Evolutionary conservation across 30 jellyfish, hydroid and myxozoan genomes (phyloP).

Genomic region (Rhopilema esculentum): DNA sequence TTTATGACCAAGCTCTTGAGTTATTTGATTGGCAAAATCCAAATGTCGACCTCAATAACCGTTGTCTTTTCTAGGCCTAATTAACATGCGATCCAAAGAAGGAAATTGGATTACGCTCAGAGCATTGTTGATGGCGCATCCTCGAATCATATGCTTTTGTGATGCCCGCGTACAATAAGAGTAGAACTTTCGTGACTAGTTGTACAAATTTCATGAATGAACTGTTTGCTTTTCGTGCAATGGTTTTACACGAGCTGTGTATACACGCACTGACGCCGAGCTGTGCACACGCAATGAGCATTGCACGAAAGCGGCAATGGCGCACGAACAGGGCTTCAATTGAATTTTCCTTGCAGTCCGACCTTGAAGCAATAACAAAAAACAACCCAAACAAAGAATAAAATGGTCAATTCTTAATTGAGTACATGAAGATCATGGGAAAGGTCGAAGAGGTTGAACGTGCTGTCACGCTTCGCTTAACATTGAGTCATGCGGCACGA

Average conservation of each 20-base stretch:
- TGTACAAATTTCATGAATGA: conserved; percentile 42
- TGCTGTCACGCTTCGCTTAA: neutral
- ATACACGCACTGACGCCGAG: neutral
- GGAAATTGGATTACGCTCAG: neutral
- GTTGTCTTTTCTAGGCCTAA: neutral
- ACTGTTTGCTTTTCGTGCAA: conserved; percentile 42
- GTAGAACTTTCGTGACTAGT: conserved; percentile 42
- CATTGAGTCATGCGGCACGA: neutral
- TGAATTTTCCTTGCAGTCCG: neutral
- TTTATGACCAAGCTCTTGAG: neutral
- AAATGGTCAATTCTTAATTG: neutral
- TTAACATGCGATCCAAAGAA: neutral
- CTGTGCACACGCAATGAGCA: conserved; percentile 40
- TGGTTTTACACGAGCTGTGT: neutral
- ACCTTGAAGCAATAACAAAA: neutral
- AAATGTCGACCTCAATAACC: neutral
- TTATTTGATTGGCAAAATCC: neutral
- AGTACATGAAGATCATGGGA: neutral
- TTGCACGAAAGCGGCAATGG: neutral
- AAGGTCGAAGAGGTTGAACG: neutral
- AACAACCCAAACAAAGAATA: neutral
- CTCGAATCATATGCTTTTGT: neutral
- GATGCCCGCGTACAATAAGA: neutral
- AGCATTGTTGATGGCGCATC: neutral
- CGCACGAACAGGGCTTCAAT: neutral